phyloP scores from a whole-genome alignment of 1,140 invertebrate genomes.

The Tribolium madens region DNA sequence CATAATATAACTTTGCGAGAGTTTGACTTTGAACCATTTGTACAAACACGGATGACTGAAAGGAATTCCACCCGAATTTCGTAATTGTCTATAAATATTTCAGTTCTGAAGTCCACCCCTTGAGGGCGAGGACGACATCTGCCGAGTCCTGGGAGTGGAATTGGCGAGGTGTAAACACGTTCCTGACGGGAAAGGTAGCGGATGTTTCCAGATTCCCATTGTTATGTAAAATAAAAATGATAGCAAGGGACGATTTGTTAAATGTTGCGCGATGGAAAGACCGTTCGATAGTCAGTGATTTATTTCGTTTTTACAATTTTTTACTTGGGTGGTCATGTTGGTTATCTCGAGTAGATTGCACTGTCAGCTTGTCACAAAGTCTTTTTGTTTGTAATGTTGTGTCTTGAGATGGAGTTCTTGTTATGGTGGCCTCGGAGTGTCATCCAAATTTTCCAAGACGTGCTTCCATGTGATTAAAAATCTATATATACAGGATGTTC shows the following conservation, averaged over 20 bases:
- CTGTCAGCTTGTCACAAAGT: background rate
- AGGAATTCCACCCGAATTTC: background rate
- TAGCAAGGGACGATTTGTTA: background rate
- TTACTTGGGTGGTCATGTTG: background rate
- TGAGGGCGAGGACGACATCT: background rate
- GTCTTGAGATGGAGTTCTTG: background rate
- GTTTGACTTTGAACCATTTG: constrained; percentile 30
- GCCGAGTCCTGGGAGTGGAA: constrained; percentile 35
- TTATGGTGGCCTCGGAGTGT: background rate
- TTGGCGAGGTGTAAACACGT: constrained; percentile 49
- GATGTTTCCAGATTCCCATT: constrained; percentile 1
- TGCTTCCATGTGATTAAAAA: background rate
- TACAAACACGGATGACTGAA: constrained; percentile 3
- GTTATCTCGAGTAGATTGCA: background rate
- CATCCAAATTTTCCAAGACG: constrained; percentile 18
- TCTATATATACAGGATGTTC: too few species aligned
- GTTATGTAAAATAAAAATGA: background rate
- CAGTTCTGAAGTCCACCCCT: background rate
- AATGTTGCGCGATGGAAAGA: background rate
- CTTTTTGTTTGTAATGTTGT: background rate
- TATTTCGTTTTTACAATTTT: background rate
- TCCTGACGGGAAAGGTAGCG: constrained; percentile 28
- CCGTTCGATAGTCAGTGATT: background rate
- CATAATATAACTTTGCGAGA: constrained; percentile 22
- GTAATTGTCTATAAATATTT: too few species aligned